Percentiles rank a stretch among this genome's conserved stretches.
Conservation (phyloP, 1,140 invertebrate genomes). For the Camponotus pennsylvanicus region DNA sequence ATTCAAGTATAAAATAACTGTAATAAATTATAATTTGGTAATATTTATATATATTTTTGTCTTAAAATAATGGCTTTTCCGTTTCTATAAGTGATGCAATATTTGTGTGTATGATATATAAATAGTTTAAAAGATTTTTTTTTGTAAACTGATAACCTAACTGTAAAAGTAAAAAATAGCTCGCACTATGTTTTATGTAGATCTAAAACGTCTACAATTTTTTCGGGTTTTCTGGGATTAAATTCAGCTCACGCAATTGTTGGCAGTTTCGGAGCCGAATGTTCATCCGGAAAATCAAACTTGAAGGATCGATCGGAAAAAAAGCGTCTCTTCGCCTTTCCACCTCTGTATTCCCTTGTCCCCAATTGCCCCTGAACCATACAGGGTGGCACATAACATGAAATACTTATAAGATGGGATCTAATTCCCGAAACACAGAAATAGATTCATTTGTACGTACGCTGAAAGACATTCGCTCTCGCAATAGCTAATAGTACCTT, state of each 20-base stretch:
- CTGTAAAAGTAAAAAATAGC: background rate
- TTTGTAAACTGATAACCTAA: background rate
- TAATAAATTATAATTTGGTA: too few species aligned
- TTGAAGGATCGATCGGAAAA: constrained; percentile 56
- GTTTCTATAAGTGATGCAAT: too few species aligned
- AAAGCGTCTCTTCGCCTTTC: constrained; percentile 18
- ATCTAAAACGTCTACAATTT: constrained; percentile 29
- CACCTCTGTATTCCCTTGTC: constrained; percentile 24
- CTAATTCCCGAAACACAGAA: background rate
- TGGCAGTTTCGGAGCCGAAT: constrained; percentile 11
- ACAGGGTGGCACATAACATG: constrained; percentile 5
- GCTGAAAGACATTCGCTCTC: too few species aligned
- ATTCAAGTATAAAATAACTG: too few species aligned
- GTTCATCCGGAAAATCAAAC: constrained; percentile 57
- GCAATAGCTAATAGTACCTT: background rate
- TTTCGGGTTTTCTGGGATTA: constrained; percentile 31
- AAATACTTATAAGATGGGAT: background rate
- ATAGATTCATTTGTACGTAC: background rate
- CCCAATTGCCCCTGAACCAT: background rate
- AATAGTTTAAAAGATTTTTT: background rate
- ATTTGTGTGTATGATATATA: too few species aligned
- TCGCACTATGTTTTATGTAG: background rate
- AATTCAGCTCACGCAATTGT: constrained; percentile 33
- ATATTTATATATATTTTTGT: too few species aligned
- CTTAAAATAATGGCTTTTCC: too few species aligned